Percentiles rank a stretch among this genome's conserved stretches.
Conservation (phyloP, 2,113 vertebrate species). For the Grallaria varia region DNA sequence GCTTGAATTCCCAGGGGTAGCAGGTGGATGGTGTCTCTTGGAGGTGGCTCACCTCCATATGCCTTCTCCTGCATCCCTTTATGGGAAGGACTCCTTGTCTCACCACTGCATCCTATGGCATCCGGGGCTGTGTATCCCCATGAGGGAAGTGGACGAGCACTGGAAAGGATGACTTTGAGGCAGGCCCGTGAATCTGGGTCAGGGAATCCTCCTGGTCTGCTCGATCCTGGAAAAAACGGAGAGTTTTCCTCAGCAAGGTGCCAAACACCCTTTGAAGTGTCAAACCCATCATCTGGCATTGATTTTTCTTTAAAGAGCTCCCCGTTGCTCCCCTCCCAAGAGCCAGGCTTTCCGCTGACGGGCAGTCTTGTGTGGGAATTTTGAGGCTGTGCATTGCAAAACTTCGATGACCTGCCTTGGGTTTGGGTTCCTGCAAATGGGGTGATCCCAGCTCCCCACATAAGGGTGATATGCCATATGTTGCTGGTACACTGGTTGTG, state of each 20-base stretch:
- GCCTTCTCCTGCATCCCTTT: too few species aligned
- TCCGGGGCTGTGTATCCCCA: neutral
- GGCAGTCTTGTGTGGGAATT: neutral
- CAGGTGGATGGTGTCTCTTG: neutral
- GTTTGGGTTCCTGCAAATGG: neutral
- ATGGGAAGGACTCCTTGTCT: neutral
- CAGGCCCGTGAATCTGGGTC: neutral
- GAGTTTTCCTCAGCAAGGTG: neutral
- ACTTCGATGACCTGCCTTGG: neutral
- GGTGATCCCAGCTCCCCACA: rapidly evolving
- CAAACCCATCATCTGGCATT: neutral
- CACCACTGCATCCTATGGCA: neutral
- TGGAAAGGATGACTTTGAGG: neutral
- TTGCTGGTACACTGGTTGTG: neutral
- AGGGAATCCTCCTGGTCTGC: neutral
- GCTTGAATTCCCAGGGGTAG: neutral
- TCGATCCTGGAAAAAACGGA: neutral
- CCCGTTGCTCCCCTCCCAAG: neutral
- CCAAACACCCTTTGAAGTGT: constrained; percentile 15
- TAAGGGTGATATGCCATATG: neutral
- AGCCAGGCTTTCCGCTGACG: neutral
- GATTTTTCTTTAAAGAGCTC: constrained; percentile 7
- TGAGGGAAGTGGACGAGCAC: rapidly evolving
- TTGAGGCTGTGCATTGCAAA: neutral
- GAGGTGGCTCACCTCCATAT: rapidly evolving